Evolutionary conservation across 2,888 invertebrate species (phyloP), one percentile per base, ranked within the genome.

Genomic region (Tetragonisca angustula): DNA sequence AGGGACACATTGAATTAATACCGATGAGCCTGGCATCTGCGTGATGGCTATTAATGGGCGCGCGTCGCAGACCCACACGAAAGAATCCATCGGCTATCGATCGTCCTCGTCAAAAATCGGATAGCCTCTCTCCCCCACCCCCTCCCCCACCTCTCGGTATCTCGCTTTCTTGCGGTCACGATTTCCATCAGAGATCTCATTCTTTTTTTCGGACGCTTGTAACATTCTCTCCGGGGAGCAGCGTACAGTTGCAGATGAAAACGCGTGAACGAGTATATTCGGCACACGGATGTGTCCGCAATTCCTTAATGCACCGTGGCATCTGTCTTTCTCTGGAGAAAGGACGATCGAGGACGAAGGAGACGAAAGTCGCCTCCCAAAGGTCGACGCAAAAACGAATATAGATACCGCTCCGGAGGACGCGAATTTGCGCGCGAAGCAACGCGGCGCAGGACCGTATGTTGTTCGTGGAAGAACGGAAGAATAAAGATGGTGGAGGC

Each of bases 1-100:
- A 87, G 65, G 27, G 67, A 72, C 82, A 71, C 81, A 79, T 80
- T 82, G 85, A 90, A 87, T 89, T 91, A 89, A 90, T 90, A 87
- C 80, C 84, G 86, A 87, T 88, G 81, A 79, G 83, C 72, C 69
- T 61, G 68, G 82, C 68, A 79, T 69, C 79, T 77, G 56, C 54
- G 69, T 75, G 81, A 86, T 78, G 76, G 77, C 88, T 76, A 84
- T 89, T 91, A 91, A 85, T 76, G 87, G 65, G 52, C 61, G 27
- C 19, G 59, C 36, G 4, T 4, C 59, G n/a, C 56, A 70, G 43
- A 67, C 59, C 54, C 32, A 11, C 19, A 36, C 62, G 13, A 36
- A 50, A 77, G 68, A 56, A 62, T 71, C 32, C n/a, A 32, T 68
- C 54, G 11, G 21, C 0, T 24, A 84, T 78, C 79, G 76, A 79